phyloP scores from a whole-genome alignment of 2,888 invertebrate genomes.

The Epirrhoe alternata region DNA sequence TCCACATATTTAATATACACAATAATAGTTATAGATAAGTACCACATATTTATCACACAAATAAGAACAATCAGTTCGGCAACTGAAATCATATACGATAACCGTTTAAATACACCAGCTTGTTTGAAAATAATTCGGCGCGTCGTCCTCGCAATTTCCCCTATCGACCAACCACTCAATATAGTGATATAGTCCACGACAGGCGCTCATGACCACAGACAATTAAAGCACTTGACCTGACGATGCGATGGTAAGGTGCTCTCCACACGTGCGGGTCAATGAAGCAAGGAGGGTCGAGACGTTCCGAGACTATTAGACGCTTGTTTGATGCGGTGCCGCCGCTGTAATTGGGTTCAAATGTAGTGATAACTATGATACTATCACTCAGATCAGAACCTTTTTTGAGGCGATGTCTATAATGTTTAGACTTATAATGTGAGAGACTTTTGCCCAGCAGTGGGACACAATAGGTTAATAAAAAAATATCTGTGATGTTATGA shows the following conservation, averaged over 20 bases:
- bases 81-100: background rate
- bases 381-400: constrained; percentile 10
- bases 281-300: constrained; percentile 57
- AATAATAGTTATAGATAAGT: too few species aligned
- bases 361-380: constrained; percentile 30
- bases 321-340: constrained; percentile 42
- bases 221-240: constrained; percentile 76
- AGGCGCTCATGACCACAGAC: constrained; percentile 51
- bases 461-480: too few species aligned
- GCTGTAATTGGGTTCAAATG: constrained; percentile 39
- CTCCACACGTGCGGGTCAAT: constrained; percentile 56
- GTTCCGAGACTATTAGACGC: constrained; percentile 50
- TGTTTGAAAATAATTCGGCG: constrained; percentile 4
- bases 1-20: too few species aligned
- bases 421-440: too few species aligned
- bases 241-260: constrained; percentile 52
- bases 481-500: too few species aligned
- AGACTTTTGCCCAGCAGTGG: background rate
- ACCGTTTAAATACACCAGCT: background rate
- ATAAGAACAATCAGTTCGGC: background rate
- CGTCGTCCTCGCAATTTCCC: background rate
- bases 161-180: constrained; percentile 34
- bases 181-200: constrained; percentile 28
- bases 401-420: background rate
- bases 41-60: background rate